Evolutionary conservation across 2,113 vertebrate species (phyloP).

Genomic region (Pseudorectes ferrugineus): DNA sequence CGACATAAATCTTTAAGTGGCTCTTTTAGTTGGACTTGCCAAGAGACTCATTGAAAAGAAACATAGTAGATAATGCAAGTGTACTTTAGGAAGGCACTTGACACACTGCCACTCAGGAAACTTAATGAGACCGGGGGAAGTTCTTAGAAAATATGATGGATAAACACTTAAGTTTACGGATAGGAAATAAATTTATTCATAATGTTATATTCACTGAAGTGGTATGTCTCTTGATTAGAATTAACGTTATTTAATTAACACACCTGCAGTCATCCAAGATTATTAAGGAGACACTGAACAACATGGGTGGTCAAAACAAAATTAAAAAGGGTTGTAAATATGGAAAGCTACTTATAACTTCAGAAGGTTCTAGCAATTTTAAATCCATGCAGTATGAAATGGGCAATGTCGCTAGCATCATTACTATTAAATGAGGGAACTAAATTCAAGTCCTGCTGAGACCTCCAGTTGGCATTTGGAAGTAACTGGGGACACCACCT

Average conservation of each 20-base stretch:
- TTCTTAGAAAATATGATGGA: background rate
- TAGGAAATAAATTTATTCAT: slow-evolving; percentile 9
- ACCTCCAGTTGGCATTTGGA: background rate
- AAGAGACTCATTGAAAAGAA: background rate
- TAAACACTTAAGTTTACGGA: slow-evolving; percentile 13
- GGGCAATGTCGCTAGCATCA: background rate
- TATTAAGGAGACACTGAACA: background rate
- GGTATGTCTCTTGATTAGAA: background rate
- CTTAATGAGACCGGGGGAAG: background rate
- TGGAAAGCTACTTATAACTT: background rate
- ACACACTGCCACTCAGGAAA: background rate
- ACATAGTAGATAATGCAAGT: background rate
- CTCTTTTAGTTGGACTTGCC: background rate
- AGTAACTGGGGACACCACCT: background rate
- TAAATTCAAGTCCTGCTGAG: background rate
- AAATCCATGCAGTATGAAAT: background rate
- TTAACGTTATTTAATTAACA: background rate
- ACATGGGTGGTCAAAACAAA: background rate
- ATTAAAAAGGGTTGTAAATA: background rate
- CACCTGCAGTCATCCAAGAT: background rate
- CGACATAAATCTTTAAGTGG: background rate
- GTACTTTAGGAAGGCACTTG: background rate
- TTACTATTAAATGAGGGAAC: background rate
- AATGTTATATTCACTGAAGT: background rate
- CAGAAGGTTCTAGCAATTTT: background rate